Percentiles rank a stretch among this genome's conserved stretches.
These are phyloP conservation scores for Neopelma chrysocephalum DNA, from an alignment of 2,797 vertebrate species.

Conservation along the genomic window DNA sequence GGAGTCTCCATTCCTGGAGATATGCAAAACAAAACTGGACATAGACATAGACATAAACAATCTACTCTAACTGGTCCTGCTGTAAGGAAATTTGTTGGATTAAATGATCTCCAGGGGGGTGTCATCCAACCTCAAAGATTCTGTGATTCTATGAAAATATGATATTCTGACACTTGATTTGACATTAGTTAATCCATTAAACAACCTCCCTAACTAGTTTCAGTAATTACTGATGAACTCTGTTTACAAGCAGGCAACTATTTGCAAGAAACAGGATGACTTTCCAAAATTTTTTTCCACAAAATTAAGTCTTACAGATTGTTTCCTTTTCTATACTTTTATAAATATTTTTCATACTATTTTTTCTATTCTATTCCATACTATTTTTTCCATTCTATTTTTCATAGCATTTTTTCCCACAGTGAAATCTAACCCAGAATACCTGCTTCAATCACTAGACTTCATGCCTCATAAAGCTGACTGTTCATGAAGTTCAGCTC, in stretches of 20 bases:
- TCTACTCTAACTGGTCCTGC: not conserved
- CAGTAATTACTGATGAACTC: not conserved
- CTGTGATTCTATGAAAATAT: not conserved
- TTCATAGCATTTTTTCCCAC: not conserved
- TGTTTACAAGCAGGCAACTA: not conserved
- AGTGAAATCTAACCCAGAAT: not conserved
- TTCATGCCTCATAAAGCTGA: not conserved
- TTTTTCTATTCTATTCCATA: not conserved
- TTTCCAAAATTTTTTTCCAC: not conserved
- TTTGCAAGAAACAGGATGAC: not conserved
- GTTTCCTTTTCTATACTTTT: not conserved
- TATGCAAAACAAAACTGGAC: not conserved
- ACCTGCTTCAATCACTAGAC: not conserved
- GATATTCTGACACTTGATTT: not conserved
- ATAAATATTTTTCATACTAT: not conserved
- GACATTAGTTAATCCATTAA: not conserved
- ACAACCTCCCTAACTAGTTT: not conserved
- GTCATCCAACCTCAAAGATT: not conserved
- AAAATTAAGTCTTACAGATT: not conserved
- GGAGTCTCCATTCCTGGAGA: not conserved
- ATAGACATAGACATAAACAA: not conserved
- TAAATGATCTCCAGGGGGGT: not conserved
- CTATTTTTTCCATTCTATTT: not conserved
- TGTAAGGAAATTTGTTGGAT: not conserved
- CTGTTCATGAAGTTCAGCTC: not conserved